These are phyloP conservation scores for Drosophila biarmipes DNA, from an alignment of 1,140 invertebrate species.

Conservation along the genomic window DNA sequence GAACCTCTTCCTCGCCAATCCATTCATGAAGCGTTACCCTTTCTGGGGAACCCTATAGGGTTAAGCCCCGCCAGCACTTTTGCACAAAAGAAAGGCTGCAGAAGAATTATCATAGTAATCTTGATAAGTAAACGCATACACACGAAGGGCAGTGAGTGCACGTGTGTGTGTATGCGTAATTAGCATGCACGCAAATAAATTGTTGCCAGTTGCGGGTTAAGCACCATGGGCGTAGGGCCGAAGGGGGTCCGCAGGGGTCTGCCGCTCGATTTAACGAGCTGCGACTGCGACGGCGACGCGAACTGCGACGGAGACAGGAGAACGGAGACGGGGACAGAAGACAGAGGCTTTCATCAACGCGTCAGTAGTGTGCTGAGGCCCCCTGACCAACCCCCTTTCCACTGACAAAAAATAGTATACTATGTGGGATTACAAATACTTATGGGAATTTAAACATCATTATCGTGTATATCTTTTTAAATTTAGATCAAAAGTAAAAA, in stretches of 20 bases:
- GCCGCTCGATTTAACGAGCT: constrained; percentile 76
- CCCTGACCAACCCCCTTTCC: background rate
- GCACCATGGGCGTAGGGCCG: constrained; percentile 7
- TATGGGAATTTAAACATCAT: background rate
- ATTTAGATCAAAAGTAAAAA: background rate
- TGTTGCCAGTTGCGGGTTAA: constrained; percentile 55
- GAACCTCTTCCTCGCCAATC: background rate
- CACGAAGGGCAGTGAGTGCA: constrained; percentile 3
- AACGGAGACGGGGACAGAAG: constrained; percentile 24
- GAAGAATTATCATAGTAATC: constrained; percentile 46
- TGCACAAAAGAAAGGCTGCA: constrained; percentile 25
- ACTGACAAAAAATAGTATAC: background rate
- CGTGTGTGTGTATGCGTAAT: constrained; percentile 63
- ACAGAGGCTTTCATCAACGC: constrained; percentile 61
- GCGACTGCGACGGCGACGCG: constrained; percentile 51
- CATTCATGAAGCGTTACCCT: constrained; percentile 25
- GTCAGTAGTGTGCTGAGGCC: constrained; percentile 16
- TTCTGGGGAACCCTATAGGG: constrained; percentile 1
- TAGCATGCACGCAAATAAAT: constrained; percentile 72
- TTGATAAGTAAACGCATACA: constrained; percentile 50
- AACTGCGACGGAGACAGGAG: constrained; percentile 6
- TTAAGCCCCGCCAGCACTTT: constrained; percentile 26
- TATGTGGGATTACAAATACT: too few species aligned
- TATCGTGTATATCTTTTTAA: background rate
- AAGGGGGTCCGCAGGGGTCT: constrained; percentile 20